Base-by-base conservation (phyloP, 2,797 vertebrate species). In the Phoxinus dragarum region DNA sequence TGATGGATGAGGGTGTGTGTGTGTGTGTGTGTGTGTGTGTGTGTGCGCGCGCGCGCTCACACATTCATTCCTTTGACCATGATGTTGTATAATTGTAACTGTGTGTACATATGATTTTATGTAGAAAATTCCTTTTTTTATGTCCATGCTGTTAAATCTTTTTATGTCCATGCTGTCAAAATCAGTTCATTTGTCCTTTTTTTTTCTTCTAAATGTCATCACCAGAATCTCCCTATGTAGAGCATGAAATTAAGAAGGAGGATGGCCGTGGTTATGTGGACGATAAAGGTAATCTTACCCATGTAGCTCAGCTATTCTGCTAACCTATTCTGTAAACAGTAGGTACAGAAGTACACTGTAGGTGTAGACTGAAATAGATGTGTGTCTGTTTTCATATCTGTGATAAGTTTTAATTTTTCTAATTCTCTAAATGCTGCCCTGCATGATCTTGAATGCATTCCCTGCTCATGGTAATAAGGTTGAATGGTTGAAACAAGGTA, bases 221-320 rank as follows among this genome's bases (percentile, higher is more conserved):
- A 71, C 23, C 68, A 72, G 69, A 47, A 73, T 82, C 54, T 61
- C 38, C n/a, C 42, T 17, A 64, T 64, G 54, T 74, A 47, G 81
- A 86, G 42, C 56, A 81, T 73, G 59, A 74, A 38, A 52, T 73
- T 40, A 72, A 68, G 71, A 0, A 81, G 68, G 69, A 68, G 44
- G 71, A 27, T 52, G 79, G 54, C 40, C 17, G 27, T 80, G 52
- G 56, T 67, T 49, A 27, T 81, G n/a, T 82, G 52, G 71, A 73
- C 40, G 17, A 38, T 74, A 59, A 74, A 82, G 81, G 71, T 74
- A 66, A 74, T 64, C 21, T 82, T 38, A 49, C 42, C 19, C 42
- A 36, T 64, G 31, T 47, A 74, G 40, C 69, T 64, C 31, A 31
- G 19, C 40, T 74, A 31, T 54, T 38, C 14, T 17, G n/a, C 44